Evolutionary conservation across 2,113 vertebrate species (phyloP).

Genomic region (Crotalus viridis): DNA sequence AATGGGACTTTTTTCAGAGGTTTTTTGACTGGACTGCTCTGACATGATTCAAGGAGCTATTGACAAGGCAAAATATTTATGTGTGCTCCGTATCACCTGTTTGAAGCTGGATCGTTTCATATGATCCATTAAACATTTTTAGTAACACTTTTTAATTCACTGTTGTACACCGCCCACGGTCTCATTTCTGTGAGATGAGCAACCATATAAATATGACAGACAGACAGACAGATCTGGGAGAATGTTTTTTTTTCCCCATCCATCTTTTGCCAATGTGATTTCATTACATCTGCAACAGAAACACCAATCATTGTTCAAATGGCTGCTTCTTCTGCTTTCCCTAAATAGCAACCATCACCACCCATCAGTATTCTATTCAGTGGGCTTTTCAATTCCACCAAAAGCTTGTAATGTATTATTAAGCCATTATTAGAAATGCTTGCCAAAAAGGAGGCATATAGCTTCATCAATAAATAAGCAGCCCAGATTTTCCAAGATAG

Average conservation of each 20-base stretch:
- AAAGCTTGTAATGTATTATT: neutral
- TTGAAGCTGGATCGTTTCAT: neutral
- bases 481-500: neutral
- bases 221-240: neutral
- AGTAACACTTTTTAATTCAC: too few species aligned
- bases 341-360: neutral
- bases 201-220: too few species aligned
- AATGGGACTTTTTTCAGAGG: neutral
- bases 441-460: neutral
- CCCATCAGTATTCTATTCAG: neutral
- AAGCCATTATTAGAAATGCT: neutral
- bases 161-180: too few species aligned
- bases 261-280: neutral
- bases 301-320: neutral
- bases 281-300: neutral
- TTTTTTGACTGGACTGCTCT: neutral
- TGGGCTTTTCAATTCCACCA: neutral
- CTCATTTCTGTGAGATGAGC: too few species aligned
- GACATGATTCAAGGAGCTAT: neutral
- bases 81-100: neutral
- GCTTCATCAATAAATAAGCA: constrained; percentile 11
- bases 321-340: neutral
- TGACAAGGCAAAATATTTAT: neutral
- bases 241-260: neutral
- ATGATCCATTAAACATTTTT: neutral